phyloP scores from a whole-genome alignment of 2,797 vertebrate genomes.

The Tragopan temminckii region DNA sequence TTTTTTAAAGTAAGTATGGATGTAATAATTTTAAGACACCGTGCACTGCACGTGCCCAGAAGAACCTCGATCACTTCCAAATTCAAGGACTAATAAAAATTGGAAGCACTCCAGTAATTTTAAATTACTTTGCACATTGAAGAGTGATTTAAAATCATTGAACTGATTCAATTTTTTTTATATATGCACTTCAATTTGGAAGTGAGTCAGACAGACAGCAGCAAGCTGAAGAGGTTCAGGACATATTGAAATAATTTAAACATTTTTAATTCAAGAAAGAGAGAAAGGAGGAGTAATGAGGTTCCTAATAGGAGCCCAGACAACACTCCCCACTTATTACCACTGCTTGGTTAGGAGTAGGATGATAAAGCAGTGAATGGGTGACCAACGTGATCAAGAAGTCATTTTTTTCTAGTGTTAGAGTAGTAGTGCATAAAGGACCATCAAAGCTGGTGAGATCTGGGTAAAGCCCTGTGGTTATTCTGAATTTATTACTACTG shows the following conservation, averaged over 20 bases:
- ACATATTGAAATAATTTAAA: slow-evolving; percentile 75
- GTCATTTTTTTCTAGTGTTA: not conserved
- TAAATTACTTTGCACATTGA: slow-evolving; percentile 85
- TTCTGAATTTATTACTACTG: not conserved
- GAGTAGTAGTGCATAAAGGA: not conserved
- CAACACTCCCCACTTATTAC: not conserved
- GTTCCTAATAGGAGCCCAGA: slow-evolving; percentile 37
- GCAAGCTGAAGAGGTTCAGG: slow-evolving; percentile 62
- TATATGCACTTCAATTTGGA: slow-evolving; percentile 83
- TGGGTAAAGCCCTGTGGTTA: not conserved
- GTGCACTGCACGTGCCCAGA: slow-evolving; percentile 80
- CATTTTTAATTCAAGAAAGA: slow-evolving; percentile 66
- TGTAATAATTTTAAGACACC: slow-evolving; percentile 79
- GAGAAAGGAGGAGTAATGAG: slow-evolving; percentile 72
- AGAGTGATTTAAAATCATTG: slow-evolving; percentile 86
- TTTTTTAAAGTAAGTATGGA: not conserved
- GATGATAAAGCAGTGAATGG: slow-evolving; percentile 16
- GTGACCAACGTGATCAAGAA: not conserved
- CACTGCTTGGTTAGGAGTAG: not conserved
- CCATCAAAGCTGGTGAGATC: not conserved
- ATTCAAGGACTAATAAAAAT: slow-evolving; percentile 87
- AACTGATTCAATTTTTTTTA: slow-evolving; percentile 81
- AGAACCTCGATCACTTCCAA: slow-evolving; percentile 80
- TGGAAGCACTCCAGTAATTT: slow-evolving; percentile 86
- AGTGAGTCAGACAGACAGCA: slow-evolving; percentile 80